Conservation (phyloP, 2,888 invertebrate species). For the Altica lythri region DNA sequence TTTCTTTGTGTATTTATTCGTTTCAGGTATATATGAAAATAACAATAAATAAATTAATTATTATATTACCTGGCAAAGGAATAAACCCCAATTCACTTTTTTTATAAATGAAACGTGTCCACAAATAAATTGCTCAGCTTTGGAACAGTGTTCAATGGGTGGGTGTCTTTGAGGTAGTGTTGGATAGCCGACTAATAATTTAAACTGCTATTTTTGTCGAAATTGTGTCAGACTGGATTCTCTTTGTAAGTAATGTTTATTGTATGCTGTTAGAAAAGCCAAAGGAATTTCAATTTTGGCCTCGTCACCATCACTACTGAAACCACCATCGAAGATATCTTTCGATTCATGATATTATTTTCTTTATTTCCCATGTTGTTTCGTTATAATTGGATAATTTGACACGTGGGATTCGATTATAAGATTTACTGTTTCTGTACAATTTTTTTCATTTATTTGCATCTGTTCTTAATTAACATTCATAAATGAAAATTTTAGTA, state of each 20-base stretch:
- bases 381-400: slow-evolving; percentile 31
- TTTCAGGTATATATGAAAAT: too few species aligned
- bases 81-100: slow-evolving; percentile 15
- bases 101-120: slow-evolving; percentile 29
- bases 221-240: slow-evolving; percentile 30
- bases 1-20: too few species aligned
- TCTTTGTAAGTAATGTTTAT: slow-evolving; percentile 28
- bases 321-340: slow-evolving; percentile 24
- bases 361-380: too few species aligned
- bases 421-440: too few species aligned
- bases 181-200: slow-evolving; percentile 26
- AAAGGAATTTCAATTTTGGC: slow-evolving; percentile 23
- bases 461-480: too few species aligned
- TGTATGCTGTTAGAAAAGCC: slow-evolving; percentile 22
- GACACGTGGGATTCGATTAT: too few species aligned
- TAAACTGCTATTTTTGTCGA: slow-evolving; percentile 33
- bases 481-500: too few species aligned
- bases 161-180: slow-evolving; percentile 28
- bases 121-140: slow-evolving; percentile 24
- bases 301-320: slow-evolving; percentile 23
- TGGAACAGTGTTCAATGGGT: slow-evolving; percentile 10
- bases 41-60: slow-evolving; percentile 21
- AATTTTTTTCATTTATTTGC: too few species aligned
- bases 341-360: too few species aligned
- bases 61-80: slow-evolving; percentile 18